A percentile compares a stretch with the other conserved stretches of the same genome.
These are phyloP conservation scores for Plagodis pulveraria DNA, from an alignment of 2,888 invertebrate species.

Conservation along the genomic window DNA sequence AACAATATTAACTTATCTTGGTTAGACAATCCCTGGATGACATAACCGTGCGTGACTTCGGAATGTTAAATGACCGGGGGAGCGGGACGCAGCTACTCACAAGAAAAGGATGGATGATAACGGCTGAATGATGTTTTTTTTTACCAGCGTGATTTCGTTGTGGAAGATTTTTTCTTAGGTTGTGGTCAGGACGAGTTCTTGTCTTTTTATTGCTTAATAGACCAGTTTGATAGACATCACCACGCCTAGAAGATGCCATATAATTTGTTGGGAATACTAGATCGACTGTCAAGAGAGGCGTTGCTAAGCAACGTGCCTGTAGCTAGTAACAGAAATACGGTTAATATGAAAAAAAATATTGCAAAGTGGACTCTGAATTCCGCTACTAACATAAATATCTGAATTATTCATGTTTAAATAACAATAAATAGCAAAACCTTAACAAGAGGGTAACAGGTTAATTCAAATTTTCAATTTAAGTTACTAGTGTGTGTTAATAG, in stretches of 20 bases:
- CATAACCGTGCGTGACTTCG: slow-evolving; percentile 23
- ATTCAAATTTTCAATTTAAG: no score
- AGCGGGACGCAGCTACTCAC: slow-evolving; percentile 30
- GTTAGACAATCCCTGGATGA: slow-evolving; percentile 25
- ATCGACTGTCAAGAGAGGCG: no score
- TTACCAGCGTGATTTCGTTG: slow-evolving; percentile 36
- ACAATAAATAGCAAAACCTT: no score
- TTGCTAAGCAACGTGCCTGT: no score
- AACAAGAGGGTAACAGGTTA: no score
- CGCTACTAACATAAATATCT: no score
- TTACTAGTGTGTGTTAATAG: no score
- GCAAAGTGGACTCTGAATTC: no score
- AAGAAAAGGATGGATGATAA: slow-evolving; percentile 41
- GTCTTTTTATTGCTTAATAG: slow-evolving; percentile 27
- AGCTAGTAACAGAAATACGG: no score
- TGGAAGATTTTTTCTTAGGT: slow-evolving; percentile 18
- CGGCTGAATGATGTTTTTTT: slow-evolving; percentile 51
- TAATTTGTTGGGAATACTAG: neutral
- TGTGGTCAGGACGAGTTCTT: slow-evolving; percentile 18
- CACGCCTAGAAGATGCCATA: slow-evolving; percentile 5
- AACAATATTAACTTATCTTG: no score
- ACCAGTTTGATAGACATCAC: slow-evolving; percentile 12
- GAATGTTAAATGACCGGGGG: slow-evolving; percentile 31
- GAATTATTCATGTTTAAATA: no score
- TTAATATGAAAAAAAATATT: no score